Base-by-base conservation (phyloP, 2,113 vertebrate genomes). In the Urocitellus parryii region DNA sequence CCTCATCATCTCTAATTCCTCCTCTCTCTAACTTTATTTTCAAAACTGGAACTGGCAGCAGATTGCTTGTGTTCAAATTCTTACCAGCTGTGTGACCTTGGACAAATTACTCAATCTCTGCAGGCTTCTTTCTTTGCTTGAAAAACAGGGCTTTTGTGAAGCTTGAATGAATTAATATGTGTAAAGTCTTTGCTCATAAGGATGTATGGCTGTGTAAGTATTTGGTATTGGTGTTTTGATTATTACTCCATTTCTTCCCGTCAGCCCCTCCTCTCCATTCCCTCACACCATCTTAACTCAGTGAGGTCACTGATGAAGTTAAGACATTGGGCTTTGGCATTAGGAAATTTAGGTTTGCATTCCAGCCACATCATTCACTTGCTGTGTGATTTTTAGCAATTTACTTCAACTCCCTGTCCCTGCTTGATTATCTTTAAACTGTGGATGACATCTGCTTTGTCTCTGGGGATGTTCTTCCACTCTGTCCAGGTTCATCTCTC, bases 21-120 rank as follows among this genome's bases (percentile, higher is more conserved):
- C 2, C 37, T 34, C 78, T 48, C 22, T 95, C 20, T 63, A 82
- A 16, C 13, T 90, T 39, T 87, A 45, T 61, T 94, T 97, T 96
- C 56, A 83, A 91, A 96, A 67, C 51, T 53, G 1, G 48, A 29
- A 13, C 24, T 58, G 1, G 37, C 94, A 25, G 1, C 8, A 86
- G 45, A 68, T 1, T 27, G 13, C 27, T 74, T 42, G 11, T 53
- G 45, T 39, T 92, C 51, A 94, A 76, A 92, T 93, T 29, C 42
- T 91, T 53, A 42, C 5, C 68, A 56, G 25, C 18, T 95, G 32
- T 53, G n/a, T 45, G 65, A 76, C 22, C 29, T 42, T 74, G 45
- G 70, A 37, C 27, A 96, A 48, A 73, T 88, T 16, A 65, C 24
- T 73, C 67, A 84, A 82, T 29, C 22, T 72, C 1, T 34, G 45